A percentile compares a stretch with the other conserved stretches of the same genome.
phyloP scores from a whole-genome alignment of 2,888 invertebrate species.

The Ochropleura plecta region DNA sequence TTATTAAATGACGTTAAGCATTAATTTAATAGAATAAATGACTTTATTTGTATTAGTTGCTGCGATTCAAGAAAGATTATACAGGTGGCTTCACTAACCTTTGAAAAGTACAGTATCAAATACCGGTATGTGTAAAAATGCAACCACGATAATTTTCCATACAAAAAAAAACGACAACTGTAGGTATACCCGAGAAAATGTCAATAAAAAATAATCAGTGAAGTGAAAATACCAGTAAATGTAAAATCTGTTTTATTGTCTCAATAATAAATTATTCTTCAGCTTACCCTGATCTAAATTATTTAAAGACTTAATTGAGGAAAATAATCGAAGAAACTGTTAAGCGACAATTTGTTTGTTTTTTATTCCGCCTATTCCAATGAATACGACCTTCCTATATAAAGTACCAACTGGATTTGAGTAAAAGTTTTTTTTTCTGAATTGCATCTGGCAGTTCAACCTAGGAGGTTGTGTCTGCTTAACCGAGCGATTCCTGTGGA shows the following conservation, averaged over 20 bases:
- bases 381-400: background rate
- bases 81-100: background rate
- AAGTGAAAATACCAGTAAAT: background rate
- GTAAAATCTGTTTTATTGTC: background rate
- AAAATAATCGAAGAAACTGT: background rate
- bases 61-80: background rate
- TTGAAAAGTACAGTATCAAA: background rate
- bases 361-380: background rate
- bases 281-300: conserved; percentile 16
- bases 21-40: background rate
- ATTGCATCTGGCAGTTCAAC: no score
- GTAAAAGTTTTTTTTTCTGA: no score
- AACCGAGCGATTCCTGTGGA: no score
- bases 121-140: background rate
- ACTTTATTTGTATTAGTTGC: background rate
- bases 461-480: no score
- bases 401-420: background rate
- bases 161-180: background rate
- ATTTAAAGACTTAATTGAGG: conserved; percentile 19
- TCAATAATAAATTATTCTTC: background rate
- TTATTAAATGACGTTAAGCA: background rate
- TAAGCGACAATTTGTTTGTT: background rate
- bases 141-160: background rate
- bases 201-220: background rate
- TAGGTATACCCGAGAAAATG: background rate